Base-by-base conservation (phyloP, 2,797 vertebrate species). In the Luscinia megarhynchos region DNA sequence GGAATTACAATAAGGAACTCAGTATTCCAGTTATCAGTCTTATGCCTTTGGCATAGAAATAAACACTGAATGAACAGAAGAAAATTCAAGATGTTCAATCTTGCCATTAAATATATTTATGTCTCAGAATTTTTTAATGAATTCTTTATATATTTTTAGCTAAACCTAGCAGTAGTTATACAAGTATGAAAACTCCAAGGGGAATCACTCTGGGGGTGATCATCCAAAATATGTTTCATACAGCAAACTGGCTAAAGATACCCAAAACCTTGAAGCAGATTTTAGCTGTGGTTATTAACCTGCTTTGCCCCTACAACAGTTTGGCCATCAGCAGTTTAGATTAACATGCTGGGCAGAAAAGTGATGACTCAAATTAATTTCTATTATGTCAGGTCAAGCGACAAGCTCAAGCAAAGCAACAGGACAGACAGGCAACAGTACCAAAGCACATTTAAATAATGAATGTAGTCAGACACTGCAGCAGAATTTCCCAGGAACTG, bases 41-140 rank as follows among this genome's bases (percentile, higher is more conserved):
- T 86, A 40, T 10, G 15, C 30, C 21, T 92, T 84, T 76, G 40
- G 48, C 95, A 75, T 51, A 87, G 54, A 89, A 93, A 91, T 67
- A 86, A 81, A 48, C 11, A 69, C 10, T 55, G 30, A 80, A 85
- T n/a, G 9, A 85, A 68, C 45, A 45, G 22, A 83, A 67, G 22
- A 12, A 34, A 78, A 72, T 38, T 62, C n/a, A 94, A 75, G 32
- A 34, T 81, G 27, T 48, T 94, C 26, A 41, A 1, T 61, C 46
- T n/a, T 82, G 19, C 29, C 27, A 80, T 72, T 81, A 89, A 87
- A 87, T 58, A 54, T 5, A 73, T 23, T 63, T 58, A 26, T 26
- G 19, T 24, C 23, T 53, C 26, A 62, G 9, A 63, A 13, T 6
- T 13, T 69, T 61, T 18, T 14, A 30, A 27, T 24, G 3, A 2